Conservation (phyloP, 2,797 vertebrate species). For the Micromesistius poutassou region DNA sequence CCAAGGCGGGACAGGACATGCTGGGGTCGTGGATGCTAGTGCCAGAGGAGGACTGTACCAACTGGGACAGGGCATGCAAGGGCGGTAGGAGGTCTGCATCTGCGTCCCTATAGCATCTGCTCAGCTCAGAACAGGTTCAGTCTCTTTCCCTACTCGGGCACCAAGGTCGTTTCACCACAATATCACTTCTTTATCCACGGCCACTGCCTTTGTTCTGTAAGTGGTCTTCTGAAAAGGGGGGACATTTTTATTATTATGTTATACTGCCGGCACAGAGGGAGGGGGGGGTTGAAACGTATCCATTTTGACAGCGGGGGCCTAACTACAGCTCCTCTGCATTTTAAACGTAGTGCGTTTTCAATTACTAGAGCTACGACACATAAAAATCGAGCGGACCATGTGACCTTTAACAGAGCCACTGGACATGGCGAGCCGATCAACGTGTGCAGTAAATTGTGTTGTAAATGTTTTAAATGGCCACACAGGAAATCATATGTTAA, state of each 20-base stretch:
- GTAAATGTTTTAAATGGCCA: not conserved
- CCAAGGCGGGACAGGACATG: no score
- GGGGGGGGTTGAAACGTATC: conserved; percentile 6
- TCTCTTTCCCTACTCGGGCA: not conserved
- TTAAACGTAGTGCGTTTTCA: conserved; percentile 21
- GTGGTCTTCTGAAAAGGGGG: conserved; percentile 10
- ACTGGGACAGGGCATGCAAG: not conserved
- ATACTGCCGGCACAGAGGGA: conserved; percentile 26
- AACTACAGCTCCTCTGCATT: conserved; percentile 17
- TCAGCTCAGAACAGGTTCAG: conserved; percentile 18
- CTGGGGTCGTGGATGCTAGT: no score
- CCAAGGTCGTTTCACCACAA: not conserved
- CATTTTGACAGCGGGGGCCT: conserved; percentile 30
- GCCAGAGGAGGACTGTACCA: no score
- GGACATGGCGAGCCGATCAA: not conserved
- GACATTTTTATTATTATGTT: conserved; percentile 31
- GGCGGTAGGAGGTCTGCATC: not conserved
- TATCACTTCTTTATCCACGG: not conserved
- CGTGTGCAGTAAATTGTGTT: not conserved
- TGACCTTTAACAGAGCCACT: conserved; percentile 1
- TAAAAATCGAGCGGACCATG: conserved; percentile 1
- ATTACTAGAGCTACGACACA: conserved; percentile 25
- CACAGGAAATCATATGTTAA: not conserved
- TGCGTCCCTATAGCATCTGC: not conserved
- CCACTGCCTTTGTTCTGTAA: conserved; percentile 23